These are phyloP conservation scores for Protonibea diacanthus DNA, from an alignment of 2,797 vertebrate species.

Conservation along the genomic window DNA sequence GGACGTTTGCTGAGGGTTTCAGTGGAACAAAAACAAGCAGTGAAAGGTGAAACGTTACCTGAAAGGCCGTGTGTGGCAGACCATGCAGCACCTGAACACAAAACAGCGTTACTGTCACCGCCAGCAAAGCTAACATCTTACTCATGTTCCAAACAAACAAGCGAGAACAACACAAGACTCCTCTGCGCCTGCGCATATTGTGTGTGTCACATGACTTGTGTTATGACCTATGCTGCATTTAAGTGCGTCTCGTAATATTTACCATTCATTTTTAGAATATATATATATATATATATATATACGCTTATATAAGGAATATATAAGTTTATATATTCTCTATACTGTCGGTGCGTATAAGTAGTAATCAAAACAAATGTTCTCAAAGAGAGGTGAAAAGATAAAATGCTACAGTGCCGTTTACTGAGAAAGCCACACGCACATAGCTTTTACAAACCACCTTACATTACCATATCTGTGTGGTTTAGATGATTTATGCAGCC, in stretches of 20 bases:
- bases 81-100: neutral
- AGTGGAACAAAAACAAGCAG: accelerated
- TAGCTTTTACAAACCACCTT: too few relatives aligned
- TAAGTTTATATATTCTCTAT: too few relatives aligned
- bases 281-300: too few relatives aligned
- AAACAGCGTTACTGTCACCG: neutral
- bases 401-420: too few relatives aligned
- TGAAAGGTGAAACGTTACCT: conserved; percentile 52
- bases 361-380: too few relatives aligned
- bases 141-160: conserved; percentile 28
- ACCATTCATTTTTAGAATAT: accelerated
- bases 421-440: too few relatives aligned
- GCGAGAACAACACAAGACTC: accelerated
- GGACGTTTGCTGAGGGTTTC: neutral
- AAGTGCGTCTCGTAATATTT: neutral
- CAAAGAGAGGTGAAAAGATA: too few relatives aligned
- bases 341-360: too few relatives aligned
- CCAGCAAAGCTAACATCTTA: accelerated
- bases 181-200: neutral
- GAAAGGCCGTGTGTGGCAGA: neutral
- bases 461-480: too few relatives aligned
- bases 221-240: conserved; percentile 46
- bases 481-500: too few relatives aligned
- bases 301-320: too few relatives aligned
- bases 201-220: conserved; percentile 41